Conservation (phyloP, 2,888 invertebrate species). For the Agapetus fuscipes region DNA sequence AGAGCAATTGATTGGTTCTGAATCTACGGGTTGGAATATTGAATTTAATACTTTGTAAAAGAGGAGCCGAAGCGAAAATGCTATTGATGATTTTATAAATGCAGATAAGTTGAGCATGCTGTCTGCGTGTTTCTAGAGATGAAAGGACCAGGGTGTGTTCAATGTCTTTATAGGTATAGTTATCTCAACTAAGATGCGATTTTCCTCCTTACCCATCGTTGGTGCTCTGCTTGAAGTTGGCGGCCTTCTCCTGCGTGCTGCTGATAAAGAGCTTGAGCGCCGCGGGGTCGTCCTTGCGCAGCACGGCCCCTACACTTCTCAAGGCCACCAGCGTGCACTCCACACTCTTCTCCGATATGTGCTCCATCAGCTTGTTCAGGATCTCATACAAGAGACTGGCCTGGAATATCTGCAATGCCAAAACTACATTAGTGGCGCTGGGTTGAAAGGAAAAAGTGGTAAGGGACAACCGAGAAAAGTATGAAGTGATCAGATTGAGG, state of each 20-base stretch:
- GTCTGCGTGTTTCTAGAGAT: too few relatives aligned
- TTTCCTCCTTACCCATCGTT: conserved; percentile 33
- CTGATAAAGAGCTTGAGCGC: conserved; percentile 68
- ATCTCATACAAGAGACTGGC: conserved; percentile 72
- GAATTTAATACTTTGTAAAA: too few relatives aligned
- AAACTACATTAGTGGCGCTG: too few relatives aligned
- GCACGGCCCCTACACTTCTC: conserved; percentile 69
- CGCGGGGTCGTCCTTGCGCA: conserved; percentile 79
- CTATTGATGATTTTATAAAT: too few relatives aligned
- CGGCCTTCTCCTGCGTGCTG: conserved; percentile 53
- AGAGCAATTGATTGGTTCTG: too few relatives aligned
- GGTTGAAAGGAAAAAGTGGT: neutral
- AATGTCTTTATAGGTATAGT: too few relatives aligned
- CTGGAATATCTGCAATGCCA: conserved; percentile 57
- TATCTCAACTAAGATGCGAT: too few relatives aligned
- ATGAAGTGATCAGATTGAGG: neutral
- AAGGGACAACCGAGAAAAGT: too few relatives aligned
- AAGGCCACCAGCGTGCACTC: conserved; percentile 74
- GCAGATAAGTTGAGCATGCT: too few relatives aligned
- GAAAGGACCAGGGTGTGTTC: too few relatives aligned
- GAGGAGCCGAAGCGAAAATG: too few relatives aligned
- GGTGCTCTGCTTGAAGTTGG: conserved; percentile 27
- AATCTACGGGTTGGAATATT: too few relatives aligned
- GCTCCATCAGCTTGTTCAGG: conserved; percentile 52
- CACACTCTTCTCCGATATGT: conserved; percentile 64